Conservation (phyloP, 37 sponge, comb jelly and placozoan species). For the Tethya wilhelma region DNA sequence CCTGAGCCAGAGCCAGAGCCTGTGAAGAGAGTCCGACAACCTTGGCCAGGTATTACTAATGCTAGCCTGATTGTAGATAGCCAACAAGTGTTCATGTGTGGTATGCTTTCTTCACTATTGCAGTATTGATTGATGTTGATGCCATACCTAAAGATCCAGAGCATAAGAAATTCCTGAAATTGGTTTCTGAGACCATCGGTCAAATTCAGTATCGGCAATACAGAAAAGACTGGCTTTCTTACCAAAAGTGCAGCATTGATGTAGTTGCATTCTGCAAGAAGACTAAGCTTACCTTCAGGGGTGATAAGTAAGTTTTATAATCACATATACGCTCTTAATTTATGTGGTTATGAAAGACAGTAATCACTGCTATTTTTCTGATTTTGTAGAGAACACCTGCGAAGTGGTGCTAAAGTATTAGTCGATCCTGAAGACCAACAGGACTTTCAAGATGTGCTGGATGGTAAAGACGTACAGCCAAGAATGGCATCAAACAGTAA, state of each 20-base stretch:
- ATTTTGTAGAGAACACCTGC: slow-evolving; percentile 44
- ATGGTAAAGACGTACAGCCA: slow-evolving; percentile 28
- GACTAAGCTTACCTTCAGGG: slow-evolving; percentile 76
- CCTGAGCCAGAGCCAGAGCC: background rate
- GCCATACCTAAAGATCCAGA: slow-evolving; percentile 19
- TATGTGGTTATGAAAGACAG: background rate
- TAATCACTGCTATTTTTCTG: background rate
- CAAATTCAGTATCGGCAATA: slow-evolving; percentile 65
- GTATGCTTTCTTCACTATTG: background rate
- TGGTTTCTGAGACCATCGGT: slow-evolving; percentile 38
- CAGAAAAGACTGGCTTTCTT: slow-evolving; percentile 73
- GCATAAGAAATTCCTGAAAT: slow-evolving; percentile 49
- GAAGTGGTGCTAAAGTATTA: slow-evolving; percentile 66
- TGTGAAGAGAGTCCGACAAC: slow-evolving; percentile 9
- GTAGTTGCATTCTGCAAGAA: slow-evolving; percentile 71
- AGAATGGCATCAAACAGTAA: background rate
- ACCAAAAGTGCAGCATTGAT: slow-evolving; percentile 72
- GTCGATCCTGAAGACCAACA: slow-evolving; percentile 69
- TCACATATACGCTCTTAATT: too few species aligned
- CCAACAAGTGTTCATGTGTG: background rate
- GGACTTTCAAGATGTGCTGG: slow-evolving; percentile 59
- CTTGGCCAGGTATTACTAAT: slow-evolving; percentile 38
- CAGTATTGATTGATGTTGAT: slow-evolving; percentile 64
- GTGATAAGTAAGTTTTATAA: slow-evolving; percentile 67
- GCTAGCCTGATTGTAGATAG: too few species aligned